phyloP scores from a whole-genome alignment of 1,140 invertebrate species.

The Lepidurus arcticus region DNA sequence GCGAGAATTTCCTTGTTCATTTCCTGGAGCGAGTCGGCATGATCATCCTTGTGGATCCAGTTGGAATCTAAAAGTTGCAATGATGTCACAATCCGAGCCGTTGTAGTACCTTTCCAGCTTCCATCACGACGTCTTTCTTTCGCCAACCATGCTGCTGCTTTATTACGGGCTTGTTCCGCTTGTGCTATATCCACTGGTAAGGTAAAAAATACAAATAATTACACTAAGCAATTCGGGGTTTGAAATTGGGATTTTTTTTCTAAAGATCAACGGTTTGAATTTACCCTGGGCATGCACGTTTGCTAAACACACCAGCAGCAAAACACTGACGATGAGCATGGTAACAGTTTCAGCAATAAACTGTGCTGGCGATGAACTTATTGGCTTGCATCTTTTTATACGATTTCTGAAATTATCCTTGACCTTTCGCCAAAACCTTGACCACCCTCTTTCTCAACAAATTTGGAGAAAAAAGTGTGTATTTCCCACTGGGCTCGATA shows the following conservation, averaged over 20 bases:
- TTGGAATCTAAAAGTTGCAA: conserved; percentile 32
- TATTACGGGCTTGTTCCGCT: conserved; percentile 26
- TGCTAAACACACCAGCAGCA: neutral
- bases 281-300: neutral
- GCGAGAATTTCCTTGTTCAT: conserved; percentile 31
- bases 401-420: neutral
- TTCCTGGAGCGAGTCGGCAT: conserved; percentile 24
- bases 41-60: conserved; percentile 31
- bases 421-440: neutral
- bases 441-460: neutral
- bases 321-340: neutral
- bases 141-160: conserved; percentile 29
- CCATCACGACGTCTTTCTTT: conserved; percentile 22
- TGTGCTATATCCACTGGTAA: conserved; percentile 26
- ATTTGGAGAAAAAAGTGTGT: neutral
- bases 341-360: neutral
- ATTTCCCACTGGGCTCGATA: neutral
- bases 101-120: conserved; percentile 26
- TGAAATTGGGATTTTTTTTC: neutral
- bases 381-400: neutral
- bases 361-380: neutral
- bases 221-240: neutral
- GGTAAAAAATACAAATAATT: neutral
- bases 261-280: neutral
- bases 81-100: conserved; percentile 30